These are phyloP conservation scores for Porites evermanni DNA, from an alignment of 92 coral and sea anemone genomes.

Conservation along the genomic window DNA sequence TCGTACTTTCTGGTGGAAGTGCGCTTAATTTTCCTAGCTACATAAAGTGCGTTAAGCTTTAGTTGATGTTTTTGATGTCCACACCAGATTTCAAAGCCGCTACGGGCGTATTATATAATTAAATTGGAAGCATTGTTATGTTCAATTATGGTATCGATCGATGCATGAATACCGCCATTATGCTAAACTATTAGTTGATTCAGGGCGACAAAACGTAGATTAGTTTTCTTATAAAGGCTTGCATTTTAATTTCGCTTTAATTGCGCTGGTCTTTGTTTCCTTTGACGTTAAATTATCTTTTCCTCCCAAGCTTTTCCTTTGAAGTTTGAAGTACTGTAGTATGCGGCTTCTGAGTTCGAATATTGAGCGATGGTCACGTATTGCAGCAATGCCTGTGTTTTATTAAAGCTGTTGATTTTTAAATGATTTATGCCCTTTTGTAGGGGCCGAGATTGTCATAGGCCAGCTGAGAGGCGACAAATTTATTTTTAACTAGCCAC, in stretches of 20 bases:
- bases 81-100: neutral
- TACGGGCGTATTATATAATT: neutral
- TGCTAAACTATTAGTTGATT: neutral
- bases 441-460: too few species aligned
- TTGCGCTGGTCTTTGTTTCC: neutral
- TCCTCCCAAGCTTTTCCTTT: neutral
- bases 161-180: conserved; percentile 9
- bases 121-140: neutral
- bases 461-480: too few species aligned
- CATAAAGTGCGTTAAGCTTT: neutral
- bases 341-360: too few species aligned
- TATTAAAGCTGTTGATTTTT: too few species aligned
- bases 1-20: neutral
- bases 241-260: conserved; percentile 7
- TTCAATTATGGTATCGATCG: neutral
- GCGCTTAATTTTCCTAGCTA: neutral
- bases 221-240: conserved; percentile 5
- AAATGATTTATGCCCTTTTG: too few species aligned
- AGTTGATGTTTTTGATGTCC: neutral
- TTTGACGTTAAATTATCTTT: neutral
- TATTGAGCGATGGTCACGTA: too few species aligned
- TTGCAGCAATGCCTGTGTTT: too few species aligned
- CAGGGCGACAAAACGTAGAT: conserved; percentile 6
- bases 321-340: neutral
- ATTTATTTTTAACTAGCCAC: too few species aligned